Evolutionary conservation across 1,140 invertebrate genomes (phyloP), one percentile per base, ranked within the genome.

Genomic region (Eurosta solidaginis): DNA sequence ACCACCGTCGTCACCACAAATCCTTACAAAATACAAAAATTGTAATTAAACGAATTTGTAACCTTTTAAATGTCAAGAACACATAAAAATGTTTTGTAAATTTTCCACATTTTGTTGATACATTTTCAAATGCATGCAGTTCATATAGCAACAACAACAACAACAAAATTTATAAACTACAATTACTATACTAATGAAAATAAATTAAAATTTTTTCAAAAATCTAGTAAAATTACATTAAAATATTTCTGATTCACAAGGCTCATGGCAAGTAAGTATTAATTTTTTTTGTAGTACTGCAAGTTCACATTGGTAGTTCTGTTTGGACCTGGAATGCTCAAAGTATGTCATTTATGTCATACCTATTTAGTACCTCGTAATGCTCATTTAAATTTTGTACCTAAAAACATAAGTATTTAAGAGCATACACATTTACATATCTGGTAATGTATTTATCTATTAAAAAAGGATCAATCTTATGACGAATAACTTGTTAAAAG

Each of bases 31-130:
- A n/a, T n/a, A n/a, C n/a, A n/a, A n/a, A n/a, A n/a, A 68, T 40
- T 68, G 59, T 68, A 68, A 68, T 68, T 68, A 68, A 68, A 68
- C 59, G 59, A 68, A 68, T 68, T 68, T 68, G 59, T 40, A 68
- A 68, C 59, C 40, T 68, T 68, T 68, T 68, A 68, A 68, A 68
- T 68, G 59, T 68, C 59, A 68, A 68, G 7, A 40, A 36, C 20
- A 40, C n/a, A 68, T n/a, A 33, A 59, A 59, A 59, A 29, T n/a
- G n/a, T 29, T 68, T 68, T 68, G 59, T 68, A 40, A 68, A 68
- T 27, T 27, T 40, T 33, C 59, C n/a, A n/a, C n/a, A n/a, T n/a
- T 68, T 68, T 68, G 59, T 68, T 68, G 59, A 68, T 17, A 36
- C 10, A 42, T 68, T 68, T 33, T n/a, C n/a, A n/a, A n/a, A 68